A percentile compares a stretch with the other conserved stretches of the same genome.
Conservation (phyloP, 1,140 invertebrate genomes). For the Drosophila novamexicana region DNA sequence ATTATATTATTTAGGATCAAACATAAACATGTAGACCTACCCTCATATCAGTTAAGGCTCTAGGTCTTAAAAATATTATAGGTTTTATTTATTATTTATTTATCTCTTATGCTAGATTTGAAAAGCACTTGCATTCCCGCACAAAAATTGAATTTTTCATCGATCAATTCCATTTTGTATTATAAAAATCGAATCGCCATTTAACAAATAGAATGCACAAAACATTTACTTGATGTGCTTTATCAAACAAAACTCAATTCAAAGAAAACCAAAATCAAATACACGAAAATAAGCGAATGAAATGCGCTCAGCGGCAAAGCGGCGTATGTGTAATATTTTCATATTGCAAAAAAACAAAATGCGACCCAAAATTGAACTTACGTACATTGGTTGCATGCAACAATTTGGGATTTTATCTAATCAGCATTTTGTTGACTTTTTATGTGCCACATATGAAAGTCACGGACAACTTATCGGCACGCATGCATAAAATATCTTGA, state of each 20-base stretch:
- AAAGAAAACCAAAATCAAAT: background rate
- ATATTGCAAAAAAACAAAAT: slow-evolving; percentile 27
- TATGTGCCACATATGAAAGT: background rate
- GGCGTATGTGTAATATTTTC: slow-evolving; percentile 48
- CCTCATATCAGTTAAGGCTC: too few relatives aligned
- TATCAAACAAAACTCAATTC: background rate
- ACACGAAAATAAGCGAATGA: slow-evolving; percentile 18
- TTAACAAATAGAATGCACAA: background rate
- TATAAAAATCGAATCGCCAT: slow-evolving; percentile 2
- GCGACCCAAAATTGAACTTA: slow-evolving; percentile 7
- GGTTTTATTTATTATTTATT: too few relatives aligned
- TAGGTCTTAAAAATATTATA: too few relatives aligned
- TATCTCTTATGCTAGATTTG: too few relatives aligned
- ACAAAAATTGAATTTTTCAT: too few relatives aligned
- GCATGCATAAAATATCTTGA: slow-evolving; percentile 31
- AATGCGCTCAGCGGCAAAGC: slow-evolving; percentile 9
- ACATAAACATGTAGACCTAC: too few relatives aligned
- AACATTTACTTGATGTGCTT: background rate
- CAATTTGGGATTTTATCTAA: slow-evolving; percentile 31
- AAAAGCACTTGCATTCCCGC: too few relatives aligned
- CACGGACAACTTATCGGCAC: slow-evolving; percentile 20
- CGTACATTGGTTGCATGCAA: slow-evolving; percentile 21
- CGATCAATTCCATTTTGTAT: background rate
- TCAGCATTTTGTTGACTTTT: slow-evolving; percentile 52
- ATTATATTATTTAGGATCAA: too few relatives aligned